Evolutionary conservation across 2,888 invertebrate species (phyloP).

Genomic region (Kryphioiulus occultus): DNA sequence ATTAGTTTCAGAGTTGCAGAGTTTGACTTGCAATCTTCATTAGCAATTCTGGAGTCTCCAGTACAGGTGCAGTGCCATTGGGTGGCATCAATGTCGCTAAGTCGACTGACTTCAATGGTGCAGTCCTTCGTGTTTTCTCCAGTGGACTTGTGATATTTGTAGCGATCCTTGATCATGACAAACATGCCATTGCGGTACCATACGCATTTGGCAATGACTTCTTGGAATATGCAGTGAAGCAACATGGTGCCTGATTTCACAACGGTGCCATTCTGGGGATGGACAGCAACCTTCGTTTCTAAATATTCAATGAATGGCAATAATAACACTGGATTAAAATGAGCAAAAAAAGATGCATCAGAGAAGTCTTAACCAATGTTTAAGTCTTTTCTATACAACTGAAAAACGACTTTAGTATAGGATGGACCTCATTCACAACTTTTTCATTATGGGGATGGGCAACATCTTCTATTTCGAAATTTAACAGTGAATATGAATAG

Average conservation of each 20-base stretch:
- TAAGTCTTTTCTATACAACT: too few relatives aligned
- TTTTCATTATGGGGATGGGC: neutral
- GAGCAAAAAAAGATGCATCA: too few relatives aligned
- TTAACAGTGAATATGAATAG: too few relatives aligned
- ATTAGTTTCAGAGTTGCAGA: neutral
- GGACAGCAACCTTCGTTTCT: neutral
- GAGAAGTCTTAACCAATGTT: too few relatives aligned
- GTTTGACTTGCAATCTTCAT: neutral
- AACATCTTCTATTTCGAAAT: too few relatives aligned
- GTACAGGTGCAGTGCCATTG: neutral
- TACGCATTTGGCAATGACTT: neutral
- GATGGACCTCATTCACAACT: too few relatives aligned
- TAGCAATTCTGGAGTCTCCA: neutral
- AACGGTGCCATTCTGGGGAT: neutral
- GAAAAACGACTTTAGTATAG: too few relatives aligned
- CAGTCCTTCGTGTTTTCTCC: neutral
- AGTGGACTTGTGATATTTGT: neutral
- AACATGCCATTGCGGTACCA: neutral
- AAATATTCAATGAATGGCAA: neutral
- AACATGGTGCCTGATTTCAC: neutral
- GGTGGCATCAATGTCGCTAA: neutral
- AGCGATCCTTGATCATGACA: neutral
- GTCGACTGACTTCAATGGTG: neutral
- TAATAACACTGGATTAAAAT: too few relatives aligned
- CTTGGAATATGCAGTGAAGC: neutral